Evolutionary conservation across 2,113 vertebrate genomes (phyloP), one percentile per base, ranked within the genome.

Genomic region (Morone chrysops): DNA sequence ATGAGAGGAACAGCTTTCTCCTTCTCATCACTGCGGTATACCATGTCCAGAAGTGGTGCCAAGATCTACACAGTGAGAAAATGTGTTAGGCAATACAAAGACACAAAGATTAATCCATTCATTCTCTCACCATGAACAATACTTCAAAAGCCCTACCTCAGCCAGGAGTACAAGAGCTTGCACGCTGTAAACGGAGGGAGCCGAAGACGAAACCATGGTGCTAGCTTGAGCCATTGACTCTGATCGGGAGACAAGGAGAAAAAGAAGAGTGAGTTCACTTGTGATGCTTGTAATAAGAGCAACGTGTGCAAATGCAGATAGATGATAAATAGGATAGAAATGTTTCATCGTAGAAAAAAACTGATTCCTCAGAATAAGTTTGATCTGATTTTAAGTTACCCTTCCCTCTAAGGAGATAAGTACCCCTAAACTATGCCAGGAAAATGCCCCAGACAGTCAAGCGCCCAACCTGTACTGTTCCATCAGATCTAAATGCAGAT

Each of bases 21-120:
- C 84, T 99, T 99, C 94, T 99, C 98, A 0, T 99, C 98, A 0
- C 98, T 99, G 59, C 97, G 96, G 79, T 97, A 99, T 2, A 99
- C 97, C 97, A 99, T 95, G 91, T 99, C 98, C 91, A 99, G 93
- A 67, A 99, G 97, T 2, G 96, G 96, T 13, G 98, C 97, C 92
- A 99, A 91, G 11, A 98, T 94, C 98, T 99, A 45, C 9, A 62
- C 8, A 54, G 22, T n/a, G 9, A 73, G 1, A 65, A 20, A 63
- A 66, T 6, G 48, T 54, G 77, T 61, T 45, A 45, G 22, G 63
- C 36, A 75, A 17, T 7, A 18, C 12, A 54, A 60, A 70, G 38
- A 8, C 25, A 66, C 3, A 51, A 10, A 18, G 3, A 9, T 7
- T 63, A 18, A 41, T 12, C 12, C 25, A 61, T 53, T 17, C 5